These are phyloP conservation scores for Cercocebus atys DNA, from an alignment of 2,113 vertebrate genomes.

Conservation along the genomic window DNA sequence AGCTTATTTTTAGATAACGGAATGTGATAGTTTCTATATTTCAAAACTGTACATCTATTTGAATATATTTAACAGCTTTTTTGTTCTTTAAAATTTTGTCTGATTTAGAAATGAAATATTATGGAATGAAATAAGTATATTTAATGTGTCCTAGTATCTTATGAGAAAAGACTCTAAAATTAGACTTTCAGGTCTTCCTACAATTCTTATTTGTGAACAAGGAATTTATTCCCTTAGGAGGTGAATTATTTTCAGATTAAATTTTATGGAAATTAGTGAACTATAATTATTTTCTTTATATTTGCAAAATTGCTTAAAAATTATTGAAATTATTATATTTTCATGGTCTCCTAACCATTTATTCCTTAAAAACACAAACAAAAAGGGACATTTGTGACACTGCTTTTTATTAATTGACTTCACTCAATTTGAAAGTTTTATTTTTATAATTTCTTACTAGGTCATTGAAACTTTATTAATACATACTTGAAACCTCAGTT, in stretches of 20 bases:
- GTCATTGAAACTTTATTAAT: conserved; percentile 21
- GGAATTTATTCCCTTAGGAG: background rate
- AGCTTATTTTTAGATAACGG: background rate
- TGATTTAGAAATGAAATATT: background rate
- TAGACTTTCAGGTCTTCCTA: background rate
- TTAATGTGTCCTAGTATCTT: background rate
- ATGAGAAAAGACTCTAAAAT: background rate
- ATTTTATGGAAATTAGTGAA: background rate
- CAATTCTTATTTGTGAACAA: background rate
- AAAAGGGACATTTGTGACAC: background rate
- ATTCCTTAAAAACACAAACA: background rate
- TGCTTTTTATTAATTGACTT: background rate
- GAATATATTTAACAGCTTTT: background rate
- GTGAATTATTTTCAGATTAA: background rate
- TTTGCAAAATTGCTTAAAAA: background rate
- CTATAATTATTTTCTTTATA: background rate
- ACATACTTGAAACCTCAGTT: background rate
- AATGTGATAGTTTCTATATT: background rate
- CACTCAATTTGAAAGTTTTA: background rate
- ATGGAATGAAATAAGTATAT: background rate
- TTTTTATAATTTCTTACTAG: background rate
- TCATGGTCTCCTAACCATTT: background rate
- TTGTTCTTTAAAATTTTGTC: background rate
- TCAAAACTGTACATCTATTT: background rate
- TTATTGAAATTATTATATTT: background rate